Base-by-base conservation (phyloP, 2,797 vertebrate genomes). In the Sciurus vulgaris region DNA sequence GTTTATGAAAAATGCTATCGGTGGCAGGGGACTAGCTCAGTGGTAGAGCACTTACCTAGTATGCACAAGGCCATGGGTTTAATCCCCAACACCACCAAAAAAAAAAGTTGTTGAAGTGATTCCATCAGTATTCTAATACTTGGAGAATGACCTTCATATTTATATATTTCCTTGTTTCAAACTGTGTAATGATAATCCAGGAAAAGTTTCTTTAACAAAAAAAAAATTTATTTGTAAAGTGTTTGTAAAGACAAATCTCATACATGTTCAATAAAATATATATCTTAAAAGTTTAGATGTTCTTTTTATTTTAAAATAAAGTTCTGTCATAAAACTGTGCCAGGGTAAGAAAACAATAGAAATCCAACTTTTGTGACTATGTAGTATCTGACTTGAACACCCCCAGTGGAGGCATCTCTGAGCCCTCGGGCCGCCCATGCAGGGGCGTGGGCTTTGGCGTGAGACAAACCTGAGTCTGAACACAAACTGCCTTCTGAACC, bases 191-290 rank as follows among this genome's bases (percentile, higher is more conserved):
- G 96, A 76, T 81, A 96, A 97, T 94, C 91, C 94, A 95, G 89
- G 92, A 96, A 97, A 54, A 83, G 54, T 90, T 70, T 76, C 85
- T 91, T 93, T 94, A 73, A 95, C 26, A 84, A 96, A 93, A 92
- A 93, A 92, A 84, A 91, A 86, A 96, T 97, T 98, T 96, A 97
- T 94, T 93, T 97, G 89, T 97, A 93, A 97, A 98, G 84, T 97
- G 97, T 97, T 98, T 98, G 90, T 97, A 97, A 93, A 97, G 83
- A 63, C 97, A 84, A 92, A 82, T 94, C 92, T 98, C 97, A 96
- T 56, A 94, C 51, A 91, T 92, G 93, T 93, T 94, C 83, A 98
- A 98, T 98, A 98, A 98, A 98, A 98, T 56, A 77, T 97, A 2
- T 83, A 93, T 96, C 86, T 97, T 98, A 86, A 98, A 98, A 91